Evolutionary conservation across 2,888 invertebrate species (phyloP).

Genomic region (Parnassius apollo): DNA sequence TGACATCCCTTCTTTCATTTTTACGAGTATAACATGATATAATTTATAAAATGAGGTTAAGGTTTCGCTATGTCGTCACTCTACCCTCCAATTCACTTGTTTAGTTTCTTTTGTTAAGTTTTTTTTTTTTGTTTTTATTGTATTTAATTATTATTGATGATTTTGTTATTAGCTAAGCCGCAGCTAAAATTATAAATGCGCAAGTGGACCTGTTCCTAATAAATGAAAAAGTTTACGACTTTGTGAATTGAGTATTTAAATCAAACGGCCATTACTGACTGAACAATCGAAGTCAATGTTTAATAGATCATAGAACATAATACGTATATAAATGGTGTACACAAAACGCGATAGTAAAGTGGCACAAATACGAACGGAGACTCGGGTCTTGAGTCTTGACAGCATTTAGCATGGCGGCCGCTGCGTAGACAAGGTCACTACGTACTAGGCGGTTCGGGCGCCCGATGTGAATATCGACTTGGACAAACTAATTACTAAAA

Average conservation of each 20-base stretch:
- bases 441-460: constrained; percentile 27
- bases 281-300: background rate
- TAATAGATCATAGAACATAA: constrained; percentile 10
- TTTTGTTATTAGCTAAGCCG: too few species aligned
- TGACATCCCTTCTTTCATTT: too few species aligned
- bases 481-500: background rate
- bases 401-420: constrained; percentile 38
- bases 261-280: background rate
- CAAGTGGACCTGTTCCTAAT: too few species aligned
- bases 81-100: too few species aligned
- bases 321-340: constrained; percentile 8
- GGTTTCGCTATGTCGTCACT: too few species aligned
- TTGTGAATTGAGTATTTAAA: background rate
- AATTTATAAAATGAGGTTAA: too few species aligned
- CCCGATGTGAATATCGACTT: constrained; percentile 22
- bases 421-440: constrained; percentile 41
- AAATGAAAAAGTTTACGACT: too few species aligned
- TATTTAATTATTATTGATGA: too few species aligned
- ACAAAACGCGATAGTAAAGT: constrained; percentile 33
- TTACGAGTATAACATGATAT: too few species aligned
- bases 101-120: too few species aligned
- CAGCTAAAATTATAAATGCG: too few species aligned
- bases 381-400: constrained; percentile 38
- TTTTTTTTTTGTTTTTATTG: too few species aligned
- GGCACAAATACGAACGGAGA: constrained; percentile 35